Evolutionary conservation across 1,140 invertebrate genomes (phyloP).

Genomic region (Sycophaga agraensis): DNA sequence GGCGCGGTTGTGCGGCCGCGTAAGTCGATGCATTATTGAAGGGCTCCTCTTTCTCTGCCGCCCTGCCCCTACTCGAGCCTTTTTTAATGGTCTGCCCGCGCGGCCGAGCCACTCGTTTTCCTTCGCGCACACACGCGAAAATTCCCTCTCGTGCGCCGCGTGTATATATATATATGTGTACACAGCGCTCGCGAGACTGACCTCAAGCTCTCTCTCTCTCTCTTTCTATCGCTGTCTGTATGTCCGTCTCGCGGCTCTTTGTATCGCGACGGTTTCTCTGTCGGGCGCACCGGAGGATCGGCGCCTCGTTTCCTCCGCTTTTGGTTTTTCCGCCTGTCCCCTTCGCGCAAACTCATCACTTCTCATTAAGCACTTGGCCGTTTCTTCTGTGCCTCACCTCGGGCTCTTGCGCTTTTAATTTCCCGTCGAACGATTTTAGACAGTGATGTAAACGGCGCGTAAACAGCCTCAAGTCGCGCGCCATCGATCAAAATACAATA

Average conservation of each 20-base stretch:
- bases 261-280: no score
- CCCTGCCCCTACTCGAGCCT: not conserved
- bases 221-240: not conserved
- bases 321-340: no score
- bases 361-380: no score
- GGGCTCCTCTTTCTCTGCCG: constrained; percentile 26
- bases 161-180: not conserved
- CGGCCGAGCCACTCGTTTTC: not conserved
- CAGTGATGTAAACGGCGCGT: no score
- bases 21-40: constrained; percentile 33
- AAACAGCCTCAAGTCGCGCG: no score
- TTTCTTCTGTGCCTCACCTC: no score
- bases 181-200: not conserved
- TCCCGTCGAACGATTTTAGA: no score
- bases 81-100: constrained; percentile 3
- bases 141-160: no score
- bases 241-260: not conserved
- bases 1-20: constrained; percentile 26
- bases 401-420: no score
- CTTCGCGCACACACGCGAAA: not conserved
- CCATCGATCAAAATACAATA: no score
- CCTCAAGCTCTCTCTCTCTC: constrained; percentile 10
- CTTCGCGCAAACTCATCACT: no score
- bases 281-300: no score
- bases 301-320: not conserved